These are phyloP conservation scores for Periparus ater DNA, from an alignment of 2,797 vertebrate genomes.

Conservation along the genomic window DNA sequence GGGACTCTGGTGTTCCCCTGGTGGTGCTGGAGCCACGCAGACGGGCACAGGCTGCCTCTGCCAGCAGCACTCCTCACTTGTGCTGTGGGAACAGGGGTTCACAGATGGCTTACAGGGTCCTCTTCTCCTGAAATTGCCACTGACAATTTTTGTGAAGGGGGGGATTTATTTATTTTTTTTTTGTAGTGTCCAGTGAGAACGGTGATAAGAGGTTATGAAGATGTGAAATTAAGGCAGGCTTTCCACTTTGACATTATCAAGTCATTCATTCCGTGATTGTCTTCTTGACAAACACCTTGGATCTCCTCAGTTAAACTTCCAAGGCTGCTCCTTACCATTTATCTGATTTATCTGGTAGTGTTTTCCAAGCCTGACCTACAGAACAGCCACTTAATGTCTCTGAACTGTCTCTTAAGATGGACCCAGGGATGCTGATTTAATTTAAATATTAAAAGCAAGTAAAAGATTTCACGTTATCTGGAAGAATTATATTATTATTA, in stretches of 20 bases:
- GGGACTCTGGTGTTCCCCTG: neutral
- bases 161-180: neutral
- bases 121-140: neutral
- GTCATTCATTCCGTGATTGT: neutral
- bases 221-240: neutral
- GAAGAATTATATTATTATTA: neutral
- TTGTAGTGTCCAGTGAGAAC: neutral
- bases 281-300: neutral
- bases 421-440: neutral
- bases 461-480: neutral
- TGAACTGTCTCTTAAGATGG: neutral
- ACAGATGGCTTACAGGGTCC: neutral
- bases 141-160: neutral
- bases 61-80: neutral
- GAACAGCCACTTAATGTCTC: neutral
- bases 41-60: neutral
- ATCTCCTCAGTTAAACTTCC: neutral
- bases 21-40: fast-evolving
- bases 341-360: neutral
- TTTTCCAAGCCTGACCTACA: neutral
- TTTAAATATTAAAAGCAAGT: neutral
- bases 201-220: neutral
- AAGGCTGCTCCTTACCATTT: neutral
- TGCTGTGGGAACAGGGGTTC: neutral
- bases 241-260: neutral